Conservation (phyloP, 2,888 invertebrate genomes). For the Meghimatium bilineatum region DNA sequence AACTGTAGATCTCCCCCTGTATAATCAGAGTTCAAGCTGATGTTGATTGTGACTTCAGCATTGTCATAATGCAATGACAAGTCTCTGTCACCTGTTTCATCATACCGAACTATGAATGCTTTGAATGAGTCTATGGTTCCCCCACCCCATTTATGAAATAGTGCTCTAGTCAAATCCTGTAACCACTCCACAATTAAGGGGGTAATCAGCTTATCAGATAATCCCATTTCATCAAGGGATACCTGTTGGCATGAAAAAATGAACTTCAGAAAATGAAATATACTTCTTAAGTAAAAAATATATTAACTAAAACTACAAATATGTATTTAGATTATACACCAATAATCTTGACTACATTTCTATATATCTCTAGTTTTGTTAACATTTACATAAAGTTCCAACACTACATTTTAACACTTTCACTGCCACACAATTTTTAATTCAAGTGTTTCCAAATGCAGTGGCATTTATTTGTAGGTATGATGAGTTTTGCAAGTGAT, state of each 20-base stretch:
- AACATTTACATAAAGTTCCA: no score
- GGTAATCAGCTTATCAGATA: slow-evolving; percentile 74
- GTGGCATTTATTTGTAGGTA: no score
- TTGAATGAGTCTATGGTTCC: slow-evolving; percentile 77
- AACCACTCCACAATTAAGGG: slow-evolving; percentile 75
- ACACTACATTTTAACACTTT: no score
- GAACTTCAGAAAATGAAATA: not conserved
- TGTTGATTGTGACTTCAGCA: slow-evolving; percentile 78
- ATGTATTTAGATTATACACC: not conserved
- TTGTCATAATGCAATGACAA: slow-evolving; percentile 78
- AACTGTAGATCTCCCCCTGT: slow-evolving; percentile 77
- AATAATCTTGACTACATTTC: no score
- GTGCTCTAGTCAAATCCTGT: slow-evolving; percentile 67
- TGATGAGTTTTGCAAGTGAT: no score
- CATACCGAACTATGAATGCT: slow-evolving; percentile 77
- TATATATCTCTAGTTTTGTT: no score
- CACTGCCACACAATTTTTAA: no score
- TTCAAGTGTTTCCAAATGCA: no score
- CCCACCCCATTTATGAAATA: slow-evolving; percentile 76
- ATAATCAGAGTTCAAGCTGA: slow-evolving; percentile 75
- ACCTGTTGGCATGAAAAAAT: slow-evolving; percentile 62
- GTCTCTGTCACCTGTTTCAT: slow-evolving; percentile 73
- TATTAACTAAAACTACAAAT: not conserved
- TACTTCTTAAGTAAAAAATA: not conserved
- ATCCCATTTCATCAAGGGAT: slow-evolving; percentile 77